A percentile compares a stretch with the other conserved stretches of the same genome.
Evolutionary conservation across 2,113 vertebrate genomes (phyloP).

Genomic region (Scophthalmus maximus): DNA sequence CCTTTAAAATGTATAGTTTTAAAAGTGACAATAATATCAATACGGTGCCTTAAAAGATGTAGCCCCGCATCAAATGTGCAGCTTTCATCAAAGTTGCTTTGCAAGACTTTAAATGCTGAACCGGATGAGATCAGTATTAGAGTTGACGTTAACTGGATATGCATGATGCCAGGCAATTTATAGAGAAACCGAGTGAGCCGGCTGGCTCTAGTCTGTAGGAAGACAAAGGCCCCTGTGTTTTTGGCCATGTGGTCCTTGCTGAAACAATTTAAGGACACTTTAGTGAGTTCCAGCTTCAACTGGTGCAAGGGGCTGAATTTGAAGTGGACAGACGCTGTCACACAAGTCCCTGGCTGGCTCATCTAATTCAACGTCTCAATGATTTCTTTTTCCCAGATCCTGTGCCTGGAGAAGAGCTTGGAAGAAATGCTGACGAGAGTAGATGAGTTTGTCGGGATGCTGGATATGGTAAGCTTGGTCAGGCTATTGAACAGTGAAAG

Average conservation of each 20-base stretch:
- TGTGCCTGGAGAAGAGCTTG: constrained; percentile 88
- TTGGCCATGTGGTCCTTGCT: background rate
- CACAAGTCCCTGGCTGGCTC: background rate
- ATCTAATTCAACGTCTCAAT: background rate
- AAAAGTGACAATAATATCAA: too few species aligned
- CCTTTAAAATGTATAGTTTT: background rate
- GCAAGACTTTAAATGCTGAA: too few species aligned
- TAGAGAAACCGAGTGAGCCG: background rate
- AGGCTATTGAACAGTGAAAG: background rate
- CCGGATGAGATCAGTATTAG: too few species aligned
- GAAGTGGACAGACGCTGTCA: background rate
- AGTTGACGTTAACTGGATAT: constrained; percentile 50
- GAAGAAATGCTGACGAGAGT: constrained; percentile 94
- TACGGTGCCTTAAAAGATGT: too few species aligned
- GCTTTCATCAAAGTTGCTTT: background rate
- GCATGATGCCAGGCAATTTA: constrained; percentile 39
- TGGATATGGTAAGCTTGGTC: constrained; percentile 88
- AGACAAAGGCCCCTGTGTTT: constrained; percentile 57
- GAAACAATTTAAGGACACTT: constrained; percentile 3
- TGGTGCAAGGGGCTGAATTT: background rate
- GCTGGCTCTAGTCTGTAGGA: too few species aligned
- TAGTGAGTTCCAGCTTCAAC: background rate
- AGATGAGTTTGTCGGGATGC: constrained; percentile 96
- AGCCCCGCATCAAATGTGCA: too few species aligned
- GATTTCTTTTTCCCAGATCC: constrained; percentile 78